phyloP scores from a whole-genome alignment of 2,113 vertebrate species.

The Lucifuga dentata region DNA sequence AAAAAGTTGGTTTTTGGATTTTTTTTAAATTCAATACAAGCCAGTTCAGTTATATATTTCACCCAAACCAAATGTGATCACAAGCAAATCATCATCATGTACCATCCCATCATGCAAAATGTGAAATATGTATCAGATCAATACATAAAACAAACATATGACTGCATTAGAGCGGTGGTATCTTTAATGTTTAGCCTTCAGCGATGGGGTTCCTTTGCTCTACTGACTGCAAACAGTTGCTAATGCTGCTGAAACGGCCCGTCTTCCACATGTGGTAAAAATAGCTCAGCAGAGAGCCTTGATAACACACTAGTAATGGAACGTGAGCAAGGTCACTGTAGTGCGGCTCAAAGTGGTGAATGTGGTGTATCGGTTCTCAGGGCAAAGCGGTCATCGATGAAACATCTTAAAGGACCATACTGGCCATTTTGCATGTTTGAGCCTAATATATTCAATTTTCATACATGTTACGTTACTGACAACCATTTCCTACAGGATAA shows the following conservation, averaged over 20 bases:
- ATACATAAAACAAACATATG: conserved; percentile 36
- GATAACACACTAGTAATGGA: conserved; percentile 35
- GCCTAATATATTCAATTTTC: too few species aligned
- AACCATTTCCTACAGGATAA: too few species aligned
- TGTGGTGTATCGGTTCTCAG: conserved; percentile 10
- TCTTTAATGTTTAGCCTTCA: conserved; percentile 1
- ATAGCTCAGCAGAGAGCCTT: conserved; percentile 33
- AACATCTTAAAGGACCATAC: too few species aligned
- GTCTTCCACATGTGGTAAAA: conserved; percentile 53
- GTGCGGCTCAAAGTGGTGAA: conserved; percentile 9
- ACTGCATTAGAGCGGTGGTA: conserved; percentile 23
- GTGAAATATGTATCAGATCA: conserved; percentile 10
- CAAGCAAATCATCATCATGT: not conserved
- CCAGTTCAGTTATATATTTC: too few species aligned
- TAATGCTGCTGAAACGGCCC: conserved; percentile 38
- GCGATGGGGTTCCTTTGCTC: conserved; percentile 31
- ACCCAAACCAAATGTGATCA: too few species aligned
- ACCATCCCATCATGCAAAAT: conserved; percentile 17
- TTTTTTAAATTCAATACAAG: too few species aligned
- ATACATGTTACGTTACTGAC: too few species aligned
- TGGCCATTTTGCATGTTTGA: too few species aligned
- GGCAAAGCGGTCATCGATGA: not conserved
- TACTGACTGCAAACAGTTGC: conserved; percentile 37
- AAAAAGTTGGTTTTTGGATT: too few species aligned
- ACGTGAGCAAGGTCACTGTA: conserved; percentile 53